Evolutionary conservation across 2,888 invertebrate species (phyloP), one percentile per base, ranked within the genome.

Genomic region (Euplagia quadripunctaria): DNA sequence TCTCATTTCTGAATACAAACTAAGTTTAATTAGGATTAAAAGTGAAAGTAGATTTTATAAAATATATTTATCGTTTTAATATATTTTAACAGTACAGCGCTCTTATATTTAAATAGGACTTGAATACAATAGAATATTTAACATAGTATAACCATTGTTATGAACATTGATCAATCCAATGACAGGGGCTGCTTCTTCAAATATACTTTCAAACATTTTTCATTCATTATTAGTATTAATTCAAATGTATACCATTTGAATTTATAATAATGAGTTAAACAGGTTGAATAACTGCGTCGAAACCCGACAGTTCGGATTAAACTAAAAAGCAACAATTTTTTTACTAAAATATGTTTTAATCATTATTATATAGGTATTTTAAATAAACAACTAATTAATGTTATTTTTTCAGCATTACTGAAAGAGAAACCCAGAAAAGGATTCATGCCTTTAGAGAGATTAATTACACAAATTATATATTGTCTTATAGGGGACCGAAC

Each of bases 111-210:
- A 72, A 75, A 74, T 73, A 69, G 58, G 49, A n/a, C 69, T 43
- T 76, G 77, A 81, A 82, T 78, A 82, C 81, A 82, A 83, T 78
- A 76, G 79, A 75, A 73, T 75, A 70, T 64, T 64, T 75, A 72
- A 71, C 70, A 11, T 16, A 66, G n/a, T 66, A 52, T 52, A 16
- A 17, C 68, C 51, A 64, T 49, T 67, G 41, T 65, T 68, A 67
- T 41, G 42, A 58, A 64, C 55, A 42, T 69, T 64, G 52, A 64
- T 52, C n/a, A 63, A 61, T 63, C 6, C 63, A 67, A 68, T 42
- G 51, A 66, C 58, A 64, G 64, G 52, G 8, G 20, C 51, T 31
- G 31, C 31, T 31, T 51, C 61, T 41, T 20, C 16, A 61, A 46
- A 46, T 46, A 61, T 17, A 58, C 31, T 16, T 67, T 58, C 20